Percentiles rank a stretch among this genome's conserved stretches.
Conservation (phyloP, 2,113 vertebrate genomes). For the Heteronetta atricapilla region DNA sequence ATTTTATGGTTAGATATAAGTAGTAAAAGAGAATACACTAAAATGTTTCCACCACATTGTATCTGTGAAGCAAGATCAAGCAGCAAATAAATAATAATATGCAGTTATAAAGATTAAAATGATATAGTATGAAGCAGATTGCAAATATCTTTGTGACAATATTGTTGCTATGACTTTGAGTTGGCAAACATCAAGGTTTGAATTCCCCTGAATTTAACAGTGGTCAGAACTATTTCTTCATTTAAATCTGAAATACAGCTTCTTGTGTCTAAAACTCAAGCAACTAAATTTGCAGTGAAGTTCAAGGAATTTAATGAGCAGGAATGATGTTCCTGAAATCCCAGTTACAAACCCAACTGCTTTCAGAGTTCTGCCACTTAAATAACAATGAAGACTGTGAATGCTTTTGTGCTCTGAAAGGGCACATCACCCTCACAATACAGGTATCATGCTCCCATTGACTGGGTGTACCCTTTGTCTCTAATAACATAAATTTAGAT, state of each 20-base stretch:
- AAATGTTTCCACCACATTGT: background rate
- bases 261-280: background rate
- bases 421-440: background rate
- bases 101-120: background rate
- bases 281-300: background rate
- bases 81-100: background rate
- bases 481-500: background rate
- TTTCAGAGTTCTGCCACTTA: background rate
- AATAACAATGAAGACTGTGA: background rate
- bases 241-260: background rate
- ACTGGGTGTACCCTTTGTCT: fast-evolving
- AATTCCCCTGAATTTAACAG: background rate
- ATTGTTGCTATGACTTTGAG: background rate
- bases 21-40: background rate
- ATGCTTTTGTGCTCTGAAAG: background rate
- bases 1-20: background rate
- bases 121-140: background rate
- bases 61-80: background rate
- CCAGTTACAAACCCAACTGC: background rate
- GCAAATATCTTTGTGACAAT: background rate
- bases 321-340: background rate
- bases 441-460: background rate
- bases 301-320: background rate
- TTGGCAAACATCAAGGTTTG: background rate
- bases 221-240: background rate